Evolutionary conservation across 2,797 vertebrate genomes (phyloP).

Genomic region (Danio aesculapii): DNA sequence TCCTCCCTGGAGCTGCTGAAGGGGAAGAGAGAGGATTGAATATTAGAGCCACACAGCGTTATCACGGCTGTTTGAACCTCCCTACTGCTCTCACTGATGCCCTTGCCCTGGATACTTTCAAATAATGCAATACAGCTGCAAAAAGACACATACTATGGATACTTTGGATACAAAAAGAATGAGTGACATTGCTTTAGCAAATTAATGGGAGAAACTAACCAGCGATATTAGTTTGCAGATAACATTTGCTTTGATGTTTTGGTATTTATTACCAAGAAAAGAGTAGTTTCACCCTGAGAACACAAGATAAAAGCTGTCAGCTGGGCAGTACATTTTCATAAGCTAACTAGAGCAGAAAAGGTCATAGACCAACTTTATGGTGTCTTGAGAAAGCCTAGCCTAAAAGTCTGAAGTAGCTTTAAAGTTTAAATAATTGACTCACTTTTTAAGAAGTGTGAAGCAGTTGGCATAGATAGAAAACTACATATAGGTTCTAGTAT

Average conservation of each 20-base stretch:
- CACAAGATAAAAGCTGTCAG: too few species aligned
- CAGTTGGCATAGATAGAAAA: too few species aligned
- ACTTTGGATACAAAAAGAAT: not conserved
- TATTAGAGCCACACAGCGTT: slow-evolving; percentile 70
- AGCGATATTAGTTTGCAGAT: not conserved
- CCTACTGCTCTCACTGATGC: slow-evolving; percentile 33
- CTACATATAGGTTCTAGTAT: too few species aligned
- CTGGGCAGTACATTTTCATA: too few species aligned
- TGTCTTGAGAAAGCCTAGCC: too few species aligned
- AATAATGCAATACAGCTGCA: slow-evolving; percentile 3
- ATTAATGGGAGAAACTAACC: not conserved
- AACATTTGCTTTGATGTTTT: not conserved
- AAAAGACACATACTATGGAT: slow-evolving; percentile 16
- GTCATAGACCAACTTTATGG: too few species aligned
- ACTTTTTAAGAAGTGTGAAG: too few species aligned
- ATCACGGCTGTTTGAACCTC: slow-evolving; percentile 72
- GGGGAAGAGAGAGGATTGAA: slow-evolving; percentile 59
- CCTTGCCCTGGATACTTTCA: slow-evolving; percentile 28
- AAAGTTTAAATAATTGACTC: too few species aligned
- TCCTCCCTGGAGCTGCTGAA: slow-evolving; percentile 67
- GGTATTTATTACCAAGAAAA: not conserved
- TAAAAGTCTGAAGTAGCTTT: too few species aligned
- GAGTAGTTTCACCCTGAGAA: too few species aligned
- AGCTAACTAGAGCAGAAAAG: too few species aligned
- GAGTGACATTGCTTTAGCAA: not conserved